Percentiles rank a stretch among this genome's conserved stretches.
These are phyloP conservation scores for Allobates femoralis DNA, from an alignment of 2,797 vertebrate species.

Conservation along the genomic window DNA sequence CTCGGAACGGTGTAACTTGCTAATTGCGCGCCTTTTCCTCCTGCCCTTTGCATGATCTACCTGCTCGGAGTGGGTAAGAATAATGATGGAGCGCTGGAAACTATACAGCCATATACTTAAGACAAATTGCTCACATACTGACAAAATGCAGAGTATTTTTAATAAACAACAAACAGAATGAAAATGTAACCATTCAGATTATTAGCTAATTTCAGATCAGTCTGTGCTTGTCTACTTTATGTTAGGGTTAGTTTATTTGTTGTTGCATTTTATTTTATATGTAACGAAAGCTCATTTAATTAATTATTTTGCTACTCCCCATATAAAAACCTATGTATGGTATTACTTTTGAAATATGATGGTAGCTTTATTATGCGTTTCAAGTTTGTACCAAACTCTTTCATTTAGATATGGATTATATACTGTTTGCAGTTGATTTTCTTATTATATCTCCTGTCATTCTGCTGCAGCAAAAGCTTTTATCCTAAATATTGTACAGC, in stretches of 20 bases:
- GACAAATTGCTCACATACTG: constrained; percentile 46
- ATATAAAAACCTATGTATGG: not conserved
- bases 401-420: too few species aligned
- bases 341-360: too few species aligned
- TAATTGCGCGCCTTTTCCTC: constrained; percentile 69
- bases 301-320: not conserved
- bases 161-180: not conserved
- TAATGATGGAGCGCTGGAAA: constrained; percentile 64
- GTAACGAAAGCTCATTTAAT: not conserved
- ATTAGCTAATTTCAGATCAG: not conserved
- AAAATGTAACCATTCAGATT: not conserved
- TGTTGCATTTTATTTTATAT: not conserved
- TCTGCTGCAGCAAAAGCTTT: too few species aligned
- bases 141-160: constrained; percentile 5
- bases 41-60: constrained; percentile 64
- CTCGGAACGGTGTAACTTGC: constrained; percentile 71
- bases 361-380: too few species aligned
- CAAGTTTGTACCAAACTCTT: too few species aligned
- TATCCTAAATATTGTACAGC: too few species aligned
- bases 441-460: too few species aligned
- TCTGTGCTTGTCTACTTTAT: not conserved
- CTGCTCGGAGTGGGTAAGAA: constrained; percentile 63
- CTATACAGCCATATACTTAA: constrained; percentile 49
- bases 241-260: too few species aligned
- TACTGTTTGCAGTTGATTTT: too few species aligned